Evolutionary conservation across 1,140 invertebrate genomes (phyloP).

Genomic region (Lepeophtheirus salmonis): DNA sequence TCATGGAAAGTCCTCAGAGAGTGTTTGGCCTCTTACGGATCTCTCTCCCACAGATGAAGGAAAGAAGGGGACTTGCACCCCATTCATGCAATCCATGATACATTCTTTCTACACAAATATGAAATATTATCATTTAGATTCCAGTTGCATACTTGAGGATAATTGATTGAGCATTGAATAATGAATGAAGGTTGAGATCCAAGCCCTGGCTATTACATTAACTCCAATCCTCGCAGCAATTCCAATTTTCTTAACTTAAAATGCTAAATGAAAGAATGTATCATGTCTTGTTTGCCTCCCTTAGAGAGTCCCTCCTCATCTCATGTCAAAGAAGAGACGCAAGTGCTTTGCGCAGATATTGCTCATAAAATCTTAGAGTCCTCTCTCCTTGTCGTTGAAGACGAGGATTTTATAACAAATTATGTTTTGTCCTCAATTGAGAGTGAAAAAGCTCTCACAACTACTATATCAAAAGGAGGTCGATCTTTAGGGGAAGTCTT

Average conservation of each 20-base stretch:
- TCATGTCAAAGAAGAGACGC: background rate
- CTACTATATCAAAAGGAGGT: background rate
- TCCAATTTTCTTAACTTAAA: background rate
- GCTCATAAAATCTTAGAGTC: background rate
- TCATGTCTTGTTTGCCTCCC: no score
- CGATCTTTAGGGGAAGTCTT: background rate
- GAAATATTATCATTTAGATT: no score
- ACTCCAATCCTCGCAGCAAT: background rate
- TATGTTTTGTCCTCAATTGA: background rate
- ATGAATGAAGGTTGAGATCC: background rate
- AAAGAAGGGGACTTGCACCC: no score
- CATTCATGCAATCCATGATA: no score
- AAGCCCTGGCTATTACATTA: background rate
- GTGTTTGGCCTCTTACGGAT: no score
- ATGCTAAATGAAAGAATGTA: background rate
- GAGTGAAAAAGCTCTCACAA: background rate
- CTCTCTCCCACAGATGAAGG: no score
- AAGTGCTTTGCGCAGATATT: background rate
- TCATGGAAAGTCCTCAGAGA: no score
- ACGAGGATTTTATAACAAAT: constrained; percentile 5
- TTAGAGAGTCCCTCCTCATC: no score
- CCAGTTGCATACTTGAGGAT: background rate
- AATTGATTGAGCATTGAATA: background rate
- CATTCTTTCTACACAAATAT: no score
- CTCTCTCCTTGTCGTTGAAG: background rate